Conservation (phyloP, 2,888 invertebrate species). For the Aphodius granarius region DNA sequence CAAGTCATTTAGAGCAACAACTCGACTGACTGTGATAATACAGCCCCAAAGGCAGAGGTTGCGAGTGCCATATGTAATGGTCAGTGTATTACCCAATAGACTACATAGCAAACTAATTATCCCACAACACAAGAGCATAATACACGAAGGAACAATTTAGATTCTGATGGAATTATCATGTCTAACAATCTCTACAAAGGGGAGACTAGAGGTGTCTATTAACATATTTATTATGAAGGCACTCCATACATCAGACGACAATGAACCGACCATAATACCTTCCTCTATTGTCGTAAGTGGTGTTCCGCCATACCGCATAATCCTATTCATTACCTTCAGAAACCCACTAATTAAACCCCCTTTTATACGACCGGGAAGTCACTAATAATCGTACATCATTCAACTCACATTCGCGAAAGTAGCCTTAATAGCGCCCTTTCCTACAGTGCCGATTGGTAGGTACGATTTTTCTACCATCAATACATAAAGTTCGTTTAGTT, state of each 20-base stretch:
- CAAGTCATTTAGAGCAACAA: too few relatives aligned
- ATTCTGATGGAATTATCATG: neutral
- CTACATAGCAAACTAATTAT: too few relatives aligned
- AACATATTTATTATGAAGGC: neutral
- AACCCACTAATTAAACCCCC: neutral
- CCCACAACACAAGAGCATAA: neutral
- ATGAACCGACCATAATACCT: neutral
- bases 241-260: neutral
- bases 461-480: too few relatives aligned
- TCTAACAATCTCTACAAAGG: neutral
- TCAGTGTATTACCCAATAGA: too few relatives aligned
- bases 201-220: neutral
- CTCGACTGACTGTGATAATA: too few relatives aligned
- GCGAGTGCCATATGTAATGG: too few relatives aligned
- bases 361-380: neutral
- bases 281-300: neutral
- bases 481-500: too few relatives aligned
- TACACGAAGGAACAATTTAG: neutral
- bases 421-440: neutral
- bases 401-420: neutral
- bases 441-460: too few relatives aligned
- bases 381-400: neutral
- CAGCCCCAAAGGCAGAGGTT: too few relatives aligned
- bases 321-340: neutral
- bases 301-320: neutral